Evolutionary conservation across 2,888 invertebrate species (phyloP).

Genomic region (Loripinus fragilis): DNA sequence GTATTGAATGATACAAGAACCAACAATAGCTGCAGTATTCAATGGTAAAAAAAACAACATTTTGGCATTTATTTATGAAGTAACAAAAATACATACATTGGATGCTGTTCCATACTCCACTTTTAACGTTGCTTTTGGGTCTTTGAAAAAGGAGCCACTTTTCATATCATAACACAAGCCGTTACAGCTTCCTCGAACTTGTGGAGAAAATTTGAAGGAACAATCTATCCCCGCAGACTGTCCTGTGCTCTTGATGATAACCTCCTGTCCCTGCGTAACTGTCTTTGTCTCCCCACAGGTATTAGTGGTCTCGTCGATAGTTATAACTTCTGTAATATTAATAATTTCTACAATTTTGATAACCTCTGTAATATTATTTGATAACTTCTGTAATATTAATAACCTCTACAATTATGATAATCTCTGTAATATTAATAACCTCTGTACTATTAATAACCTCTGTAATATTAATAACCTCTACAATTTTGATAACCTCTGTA

Average conservation of each 20-base stretch:
- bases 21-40: no score
- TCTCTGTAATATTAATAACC: no score
- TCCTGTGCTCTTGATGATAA: conserved; percentile 23
- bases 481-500: no score
- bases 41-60: background rate
- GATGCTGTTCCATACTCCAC: background rate
- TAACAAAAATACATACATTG: background rate
- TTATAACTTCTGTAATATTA: no score
- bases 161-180: conserved; percentile 47
- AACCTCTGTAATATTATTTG: no score
- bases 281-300: conserved; percentile 24
- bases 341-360: no score
- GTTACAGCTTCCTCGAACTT: background rate
- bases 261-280: conserved; percentile 18
- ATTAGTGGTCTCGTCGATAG: conserved; percentile 7
- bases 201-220: conserved; percentile 21
- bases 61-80: no score
- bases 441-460: no score
- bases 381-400: no score
- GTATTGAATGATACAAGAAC: no score
- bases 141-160: conserved; percentile 33
- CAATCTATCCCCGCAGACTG: conserved; percentile 25
- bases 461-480: no score
- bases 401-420: no score
- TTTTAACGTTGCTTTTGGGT: conserved; percentile 24